Conservation (phyloP, 2,113 vertebrate genomes). For the Brachionichthys hirsutus region DNA sequence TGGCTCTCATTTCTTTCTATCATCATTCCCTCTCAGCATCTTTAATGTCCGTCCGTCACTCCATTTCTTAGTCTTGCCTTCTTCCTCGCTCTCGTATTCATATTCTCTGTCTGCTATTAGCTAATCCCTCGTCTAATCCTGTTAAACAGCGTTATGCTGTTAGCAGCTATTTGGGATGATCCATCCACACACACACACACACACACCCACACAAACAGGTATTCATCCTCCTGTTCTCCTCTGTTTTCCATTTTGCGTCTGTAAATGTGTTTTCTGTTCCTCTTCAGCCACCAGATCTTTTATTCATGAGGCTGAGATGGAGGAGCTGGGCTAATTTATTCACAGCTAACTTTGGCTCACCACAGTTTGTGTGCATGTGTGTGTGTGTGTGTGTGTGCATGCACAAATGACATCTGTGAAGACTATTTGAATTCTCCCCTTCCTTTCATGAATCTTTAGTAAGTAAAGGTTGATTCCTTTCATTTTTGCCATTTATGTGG, state of each 20-base stretch:
- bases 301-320: constrained; percentile 73
- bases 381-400: constrained; percentile 21
- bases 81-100: constrained; percentile 37
- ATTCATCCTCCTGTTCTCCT: constrained; percentile 55
- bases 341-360: constrained; percentile 64
- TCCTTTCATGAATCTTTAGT: constrained; percentile 28
- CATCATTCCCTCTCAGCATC: constrained; percentile 5
- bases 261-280: constrained; percentile 73
- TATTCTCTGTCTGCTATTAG: constrained; percentile 73
- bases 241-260: constrained; percentile 68
- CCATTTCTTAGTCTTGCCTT: constrained; percentile 23
- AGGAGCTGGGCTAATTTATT: constrained; percentile 71
- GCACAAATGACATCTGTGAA: constrained; percentile 46
- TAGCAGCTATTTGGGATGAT: constrained; percentile 79
- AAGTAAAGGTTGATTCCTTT: constrained; percentile 30
- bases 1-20: background rate
- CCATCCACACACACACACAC: constrained; percentile 45
- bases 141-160: constrained; percentile 78
- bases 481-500: constrained; percentile 6
- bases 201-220: constrained; percentile 39
- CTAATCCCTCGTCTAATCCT: constrained; percentile 81
- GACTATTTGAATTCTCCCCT: constrained; percentile 46
- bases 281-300: constrained; percentile 72
- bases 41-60: constrained; percentile 37
- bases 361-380: constrained; percentile 35